Base-by-base conservation (phyloP, 2,797 vertebrate species). In the Acrossocheilus wenchowensis region DNA sequence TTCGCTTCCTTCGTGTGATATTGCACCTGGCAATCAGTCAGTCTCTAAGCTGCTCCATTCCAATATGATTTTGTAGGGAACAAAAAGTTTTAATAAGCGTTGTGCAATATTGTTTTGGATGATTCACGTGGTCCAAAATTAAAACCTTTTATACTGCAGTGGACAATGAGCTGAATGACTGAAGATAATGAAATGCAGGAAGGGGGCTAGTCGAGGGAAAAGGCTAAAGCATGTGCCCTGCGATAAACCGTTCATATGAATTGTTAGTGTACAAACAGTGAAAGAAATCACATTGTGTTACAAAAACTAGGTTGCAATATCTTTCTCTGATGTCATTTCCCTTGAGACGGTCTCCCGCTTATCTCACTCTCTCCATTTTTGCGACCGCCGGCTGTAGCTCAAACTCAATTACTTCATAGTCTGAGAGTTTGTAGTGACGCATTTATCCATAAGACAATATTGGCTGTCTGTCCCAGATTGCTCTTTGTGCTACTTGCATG, bases 11-110 rank as follows among this genome's bases (percentile, higher is more conserved):
- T n/a, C 71, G 30, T 89, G 84, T 88, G 80, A 88, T 82, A 74
- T 89, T 89, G 89, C 90, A 91, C 87, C 87, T 81, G 90, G 88
- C 90, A 91, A 90, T 90, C 89, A 87, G 85, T 82, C 81, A 83
- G 85, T 82, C 81, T 64, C 43, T 43, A 89, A 84, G 88, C 90
- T 90, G 89, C 89, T 91, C 78, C 81, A 89, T 90, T 88, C 87
- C 89, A 86, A 79, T 84, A 78, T 88, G 83, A 88, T 81, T 81
- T 83, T 87, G 73, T 85, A 72, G 73, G 72, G 81, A 85, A 64
- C 83, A 88, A 88, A 88, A 75, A 54, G 78, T 64, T 84, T 78
- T 74, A 80, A 68, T 79, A 81, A 74, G 79, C 34, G 39, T 91
- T 90, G 89, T 91, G 90, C 90, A 91, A 91, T 91, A 90, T 82